Evolutionary conservation across 2,113 vertebrate genomes (phyloP).

Genomic region (Riparia riparia): DNA sequence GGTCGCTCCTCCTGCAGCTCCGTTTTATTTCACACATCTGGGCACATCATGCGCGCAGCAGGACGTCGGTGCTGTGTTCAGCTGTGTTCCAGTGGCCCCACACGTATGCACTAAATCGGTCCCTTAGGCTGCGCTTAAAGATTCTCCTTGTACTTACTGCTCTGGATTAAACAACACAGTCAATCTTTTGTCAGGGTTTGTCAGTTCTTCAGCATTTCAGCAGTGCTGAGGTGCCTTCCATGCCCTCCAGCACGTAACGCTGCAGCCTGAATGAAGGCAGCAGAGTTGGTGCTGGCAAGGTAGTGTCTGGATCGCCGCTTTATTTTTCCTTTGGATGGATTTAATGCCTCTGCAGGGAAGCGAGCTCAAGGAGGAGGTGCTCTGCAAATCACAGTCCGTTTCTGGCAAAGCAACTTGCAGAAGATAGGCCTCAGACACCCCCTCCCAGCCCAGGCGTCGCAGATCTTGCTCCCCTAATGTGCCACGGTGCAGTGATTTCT

Average conservation of each 20-base stretch:
- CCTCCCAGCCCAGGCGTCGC: background rate
- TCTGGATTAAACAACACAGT: background rate
- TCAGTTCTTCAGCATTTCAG: background rate
- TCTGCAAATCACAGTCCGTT: background rate
- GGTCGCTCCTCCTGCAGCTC: conserved; percentile 8
- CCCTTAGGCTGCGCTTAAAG: background rate
- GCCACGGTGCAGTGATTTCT: background rate
- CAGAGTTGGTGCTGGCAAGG: background rate
- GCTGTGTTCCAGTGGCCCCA: background rate
- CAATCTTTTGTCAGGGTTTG: background rate
- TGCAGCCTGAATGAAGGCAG: background rate
- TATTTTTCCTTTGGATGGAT: background rate
- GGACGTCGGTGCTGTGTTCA: background rate
- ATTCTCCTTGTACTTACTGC: background rate
- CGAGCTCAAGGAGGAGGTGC: background rate
- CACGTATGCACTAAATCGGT: background rate
- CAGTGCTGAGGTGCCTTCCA: background rate
- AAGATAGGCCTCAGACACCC: background rate
- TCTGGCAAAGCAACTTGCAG: background rate
- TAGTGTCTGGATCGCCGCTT: background rate
- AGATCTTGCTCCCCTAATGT: background rate
- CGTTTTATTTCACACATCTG: background rate
- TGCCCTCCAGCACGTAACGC: background rate
- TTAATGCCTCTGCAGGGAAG: background rate
- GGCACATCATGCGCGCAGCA: background rate